These are phyloP conservation scores for Neomonachus schauinslandi DNA, from an alignment of 2,113 vertebrate species.

Conservation along the genomic window DNA sequence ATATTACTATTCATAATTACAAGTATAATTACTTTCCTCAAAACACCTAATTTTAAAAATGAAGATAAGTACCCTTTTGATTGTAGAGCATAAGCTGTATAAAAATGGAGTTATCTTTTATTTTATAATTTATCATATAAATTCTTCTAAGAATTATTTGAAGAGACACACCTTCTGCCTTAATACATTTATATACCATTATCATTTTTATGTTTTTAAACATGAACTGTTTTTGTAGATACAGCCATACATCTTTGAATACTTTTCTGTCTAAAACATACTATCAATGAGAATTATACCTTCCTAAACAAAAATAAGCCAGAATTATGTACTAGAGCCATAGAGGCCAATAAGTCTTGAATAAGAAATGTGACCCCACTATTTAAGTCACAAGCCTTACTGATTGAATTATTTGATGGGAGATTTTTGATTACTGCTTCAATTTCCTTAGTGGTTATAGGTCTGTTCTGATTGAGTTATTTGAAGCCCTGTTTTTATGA, in stretches of 20 bases:
- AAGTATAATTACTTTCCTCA: neutral
- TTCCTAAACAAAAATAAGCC: neutral
- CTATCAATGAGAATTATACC: neutral
- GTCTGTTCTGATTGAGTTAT: neutral
- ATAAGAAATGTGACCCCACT: neutral
- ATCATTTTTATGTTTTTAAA: neutral
- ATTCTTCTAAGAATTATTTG: neutral
- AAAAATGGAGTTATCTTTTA: neutral
- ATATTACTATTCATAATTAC: neutral
- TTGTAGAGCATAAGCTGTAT: neutral
- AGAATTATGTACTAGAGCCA: neutral
- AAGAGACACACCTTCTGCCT: neutral
- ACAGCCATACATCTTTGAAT: neutral
- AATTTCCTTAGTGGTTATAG: too few species aligned
- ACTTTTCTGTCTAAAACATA: neutral
- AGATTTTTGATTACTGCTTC: too few species aligned
- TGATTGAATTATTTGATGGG: neutral
- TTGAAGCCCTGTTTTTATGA: neutral
- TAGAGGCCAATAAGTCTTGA: neutral
- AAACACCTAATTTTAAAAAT: neutral
- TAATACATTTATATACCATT: neutral
- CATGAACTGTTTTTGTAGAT: neutral
- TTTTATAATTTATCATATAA: neutral
- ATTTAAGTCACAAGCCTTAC: neutral
- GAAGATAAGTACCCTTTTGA: neutral